Base-by-base conservation (phyloP, 2,888 invertebrate genomes). In the Orthosia incerta region DNA sequence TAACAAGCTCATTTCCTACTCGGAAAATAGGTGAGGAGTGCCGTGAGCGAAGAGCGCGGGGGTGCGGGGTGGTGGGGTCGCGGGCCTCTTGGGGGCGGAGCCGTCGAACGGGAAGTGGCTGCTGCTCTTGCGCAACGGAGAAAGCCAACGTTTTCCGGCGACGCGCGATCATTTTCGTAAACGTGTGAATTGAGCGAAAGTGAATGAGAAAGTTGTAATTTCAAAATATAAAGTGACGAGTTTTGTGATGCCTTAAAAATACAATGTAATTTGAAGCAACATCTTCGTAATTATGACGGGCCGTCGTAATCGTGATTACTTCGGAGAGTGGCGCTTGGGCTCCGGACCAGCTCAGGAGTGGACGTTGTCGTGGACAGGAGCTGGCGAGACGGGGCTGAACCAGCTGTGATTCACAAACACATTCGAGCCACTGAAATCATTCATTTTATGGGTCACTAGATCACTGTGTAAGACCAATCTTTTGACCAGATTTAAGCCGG, bases 111-210 rank as follows among this genome's bases (percentile, higher is more conserved):
- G 95, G 95, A 95, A 95, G 93, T 93, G 87, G 90, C 88, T 90
- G 89, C 89, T 82, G 87, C 90, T 91, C 92, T 95, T 96, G 94
- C 95, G 94, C 93, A 96, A 96, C 85, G 90, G 95, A 92, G 96
- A 96, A 96, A 96, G 96, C 92, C 88, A 83, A 77, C 89, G 93
- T 94, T 95, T 95, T 94, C 95, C 95, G 95, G 91, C 92, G 93
- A 91, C 93, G 93, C 91, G 92, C 93, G 92, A 94, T 94, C 93
- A 94, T 96, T 95, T 96, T 95, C 93, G 95, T 95, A 92, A 94
- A 95, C 94, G 95, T 95, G 96, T 94, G 95, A 95, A 95, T 94
- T 94, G 91, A 95, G 94, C 95, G 95, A 95, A 96, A 96, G 95
- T 93, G 90, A 93, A 91, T 90, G 92, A 93, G 95, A 95, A 94